Evolutionary conservation across 2,113 vertebrate genomes (phyloP), one percentile per base, ranked within the genome.

Genomic region (Elgaria multicarinata): DNA sequence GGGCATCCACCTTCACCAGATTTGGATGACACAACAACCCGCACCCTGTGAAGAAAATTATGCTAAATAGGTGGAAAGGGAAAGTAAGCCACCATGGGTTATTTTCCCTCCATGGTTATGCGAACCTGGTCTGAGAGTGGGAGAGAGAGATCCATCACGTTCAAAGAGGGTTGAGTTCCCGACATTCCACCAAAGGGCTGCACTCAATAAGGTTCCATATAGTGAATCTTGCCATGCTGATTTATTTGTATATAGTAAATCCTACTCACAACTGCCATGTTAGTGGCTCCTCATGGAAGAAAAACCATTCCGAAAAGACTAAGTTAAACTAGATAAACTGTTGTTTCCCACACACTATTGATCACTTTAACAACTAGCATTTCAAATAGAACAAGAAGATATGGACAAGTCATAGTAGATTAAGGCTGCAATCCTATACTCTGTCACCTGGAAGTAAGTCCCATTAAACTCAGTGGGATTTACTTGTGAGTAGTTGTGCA

Each of bases 271-370:
- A 1, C 6, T 16, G 53, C 6, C 66, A 77, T 26, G 50, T 46
- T 62, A 75, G 86, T 13, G 42, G 28, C 53, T 1, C 2, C n/a
- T 0, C 1, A 0, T 85, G 87, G 24, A 91, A 2, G 26, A 85
- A 87, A 87, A 76, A 82, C 58, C 71, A 90, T 74, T 86, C 53
- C 31, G 53, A 3, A 14, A 39, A 3, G n/a, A 55, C 31, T 62
- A 79, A 6, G 71, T 85, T 44, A 74, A 76, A 87, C 86, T 22
- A 58, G 33, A 87, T 39, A 10, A 2, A 22, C 72, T 82, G 92
- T 78, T 82, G 31, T 55, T 86, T 83, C 69, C 50, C 18, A 0
- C 3, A 1, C 12, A 82, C 86, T 58, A 26, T 24, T 78, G 50
- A 62, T 26, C 42, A 39, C 82, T 33, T 42, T 14, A n/a, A n/a